phyloP scores from a whole-genome alignment of 1,140 invertebrate genomes.

The Geopemphigus sp. region DNA sequence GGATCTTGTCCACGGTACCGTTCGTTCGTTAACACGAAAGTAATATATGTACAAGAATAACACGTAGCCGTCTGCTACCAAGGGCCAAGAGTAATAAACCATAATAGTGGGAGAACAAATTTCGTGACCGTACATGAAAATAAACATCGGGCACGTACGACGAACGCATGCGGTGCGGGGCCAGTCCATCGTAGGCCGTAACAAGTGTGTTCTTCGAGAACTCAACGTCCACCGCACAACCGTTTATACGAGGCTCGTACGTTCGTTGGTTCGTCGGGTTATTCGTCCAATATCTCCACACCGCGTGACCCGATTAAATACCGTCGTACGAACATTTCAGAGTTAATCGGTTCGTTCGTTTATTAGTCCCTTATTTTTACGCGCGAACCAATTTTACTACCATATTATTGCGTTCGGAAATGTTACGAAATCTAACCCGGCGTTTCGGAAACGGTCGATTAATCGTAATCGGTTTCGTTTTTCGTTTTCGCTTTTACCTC shows the following conservation, averaged over 20 bases:
- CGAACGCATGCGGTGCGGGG: too few species aligned
- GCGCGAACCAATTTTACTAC: not conserved
- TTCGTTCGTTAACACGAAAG: too few species aligned
- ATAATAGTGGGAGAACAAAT: too few species aligned
- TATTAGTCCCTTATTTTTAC: conserved; percentile 26
- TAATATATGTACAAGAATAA: too few species aligned
- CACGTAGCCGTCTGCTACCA: too few species aligned
- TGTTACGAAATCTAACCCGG: not conserved
- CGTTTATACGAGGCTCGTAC: conserved; percentile 11
- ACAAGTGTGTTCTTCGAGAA: conserved; percentile 18
- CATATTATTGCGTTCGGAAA: not conserved
- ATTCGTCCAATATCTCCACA: not conserved
- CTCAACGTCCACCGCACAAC: conserved; percentile 24
- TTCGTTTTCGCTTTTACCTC: not conserved
- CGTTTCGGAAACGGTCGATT: conserved; percentile 14
- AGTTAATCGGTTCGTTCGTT: conserved; percentile 42
- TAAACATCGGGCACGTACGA: too few species aligned
- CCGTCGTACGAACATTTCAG: conserved; percentile 26
- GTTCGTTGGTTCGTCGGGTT: conserved; percentile 21
- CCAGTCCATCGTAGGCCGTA: conserved; percentile 22
- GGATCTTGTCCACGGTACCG: too few species aligned
- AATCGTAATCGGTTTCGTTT: conserved; percentile 29
- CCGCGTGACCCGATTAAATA: conserved; percentile 42
- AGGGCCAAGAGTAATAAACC: too few species aligned
- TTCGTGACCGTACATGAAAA: too few species aligned